These are phyloP conservation scores for Sarcophaga variegata DNA, from an alignment of 2,888 invertebrate species.

Conservation along the genomic window DNA sequence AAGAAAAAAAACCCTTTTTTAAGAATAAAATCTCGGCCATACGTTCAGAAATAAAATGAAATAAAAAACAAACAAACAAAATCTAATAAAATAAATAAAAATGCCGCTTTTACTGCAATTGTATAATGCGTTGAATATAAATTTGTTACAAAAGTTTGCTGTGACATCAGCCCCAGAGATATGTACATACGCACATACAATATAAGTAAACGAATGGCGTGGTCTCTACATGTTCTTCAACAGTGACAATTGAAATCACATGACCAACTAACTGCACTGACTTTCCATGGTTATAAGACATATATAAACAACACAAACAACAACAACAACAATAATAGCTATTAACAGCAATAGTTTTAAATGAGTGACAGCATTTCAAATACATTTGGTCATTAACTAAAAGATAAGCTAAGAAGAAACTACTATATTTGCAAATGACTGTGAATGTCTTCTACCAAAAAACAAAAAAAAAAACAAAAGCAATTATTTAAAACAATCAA, in stretches of 20 bases:
- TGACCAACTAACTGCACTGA: neutral
- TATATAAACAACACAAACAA: slow-evolving; percentile 30
- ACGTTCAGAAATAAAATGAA: slow-evolving; percentile 22
- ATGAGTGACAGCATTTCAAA: slow-evolving; percentile 65
- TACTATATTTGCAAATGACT: slow-evolving; percentile 47
- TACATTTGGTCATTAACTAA: slow-evolving; percentile 67
- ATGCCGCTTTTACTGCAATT: slow-evolving; percentile 69
- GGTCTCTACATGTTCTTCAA: slow-evolving; percentile 45
- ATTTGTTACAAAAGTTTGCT: slow-evolving; percentile 55
- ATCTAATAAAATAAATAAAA: slow-evolving; percentile 59
- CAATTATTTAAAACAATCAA: slow-evolving; percentile 25
- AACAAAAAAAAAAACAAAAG: neutral
- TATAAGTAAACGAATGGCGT: neutral
- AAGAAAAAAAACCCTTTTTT: slow-evolving; percentile 28
- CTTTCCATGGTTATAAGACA: slow-evolving; percentile 53
- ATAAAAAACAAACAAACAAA: slow-evolving; percentile 39
- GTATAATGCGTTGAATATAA: slow-evolving; percentile 64
- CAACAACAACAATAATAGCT: neutral
- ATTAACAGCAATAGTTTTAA: slow-evolving; percentile 58
- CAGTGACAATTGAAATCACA: slow-evolving; percentile 29
- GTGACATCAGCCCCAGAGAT: neutral
- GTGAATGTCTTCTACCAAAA: slow-evolving; percentile 36
- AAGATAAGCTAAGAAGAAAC: slow-evolving; percentile 66
- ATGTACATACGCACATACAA: neutral
- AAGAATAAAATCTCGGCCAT: slow-evolving; percentile 67